phyloP scores from a whole-genome alignment of 2,113 vertebrate genomes.

The Centropus unirufus region DNA sequence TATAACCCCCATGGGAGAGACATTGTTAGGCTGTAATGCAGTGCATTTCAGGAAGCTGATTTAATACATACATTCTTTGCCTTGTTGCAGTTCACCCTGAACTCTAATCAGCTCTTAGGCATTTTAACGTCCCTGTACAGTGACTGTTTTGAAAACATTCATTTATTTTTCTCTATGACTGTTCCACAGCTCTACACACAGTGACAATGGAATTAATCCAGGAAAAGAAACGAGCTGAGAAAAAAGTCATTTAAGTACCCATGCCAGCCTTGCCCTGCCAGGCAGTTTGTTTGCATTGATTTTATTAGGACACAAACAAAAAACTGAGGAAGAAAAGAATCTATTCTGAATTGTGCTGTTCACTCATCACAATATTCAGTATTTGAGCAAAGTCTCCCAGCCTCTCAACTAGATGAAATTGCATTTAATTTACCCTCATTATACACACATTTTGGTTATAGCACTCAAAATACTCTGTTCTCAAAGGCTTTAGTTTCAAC shows the following conservation, averaged over 20 bases:
- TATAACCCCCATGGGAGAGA: not conserved
- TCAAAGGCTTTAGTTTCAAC: not conserved
- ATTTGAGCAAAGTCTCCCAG: not conserved
- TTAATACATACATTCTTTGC: not conserved
- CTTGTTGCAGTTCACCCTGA: not conserved
- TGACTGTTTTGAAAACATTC: conserved; percentile 40
- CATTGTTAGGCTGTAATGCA: not conserved
- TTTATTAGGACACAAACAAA: conserved; percentile 55
- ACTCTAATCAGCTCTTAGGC: not conserved
- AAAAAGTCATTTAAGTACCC: conserved; percentile 14
- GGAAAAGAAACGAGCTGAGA: not conserved
- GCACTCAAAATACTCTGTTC: conserved; percentile 14
- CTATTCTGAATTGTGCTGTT: conserved; percentile 22
- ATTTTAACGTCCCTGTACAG: conserved; percentile 29
- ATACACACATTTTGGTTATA: conserved; percentile 16
- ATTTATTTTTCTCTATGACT: conserved; percentile 45
- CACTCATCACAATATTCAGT: conserved; percentile 26
- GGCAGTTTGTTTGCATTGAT: conserved; percentile 52
- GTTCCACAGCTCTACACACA: conserved; percentile 5
- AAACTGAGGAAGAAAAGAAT: not conserved
- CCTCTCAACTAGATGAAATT: conserved; percentile 28
- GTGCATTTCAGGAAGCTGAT: not conserved
- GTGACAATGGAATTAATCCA: conserved; percentile 31
- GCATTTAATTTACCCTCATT: conserved; percentile 42
- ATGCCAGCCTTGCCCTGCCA: conserved; percentile 12